A percentile compares a stretch with the other conserved stretches of the same genome.
Conservation (phyloP, 2,888 invertebrate species). For the Terebella lapidaria region DNA sequence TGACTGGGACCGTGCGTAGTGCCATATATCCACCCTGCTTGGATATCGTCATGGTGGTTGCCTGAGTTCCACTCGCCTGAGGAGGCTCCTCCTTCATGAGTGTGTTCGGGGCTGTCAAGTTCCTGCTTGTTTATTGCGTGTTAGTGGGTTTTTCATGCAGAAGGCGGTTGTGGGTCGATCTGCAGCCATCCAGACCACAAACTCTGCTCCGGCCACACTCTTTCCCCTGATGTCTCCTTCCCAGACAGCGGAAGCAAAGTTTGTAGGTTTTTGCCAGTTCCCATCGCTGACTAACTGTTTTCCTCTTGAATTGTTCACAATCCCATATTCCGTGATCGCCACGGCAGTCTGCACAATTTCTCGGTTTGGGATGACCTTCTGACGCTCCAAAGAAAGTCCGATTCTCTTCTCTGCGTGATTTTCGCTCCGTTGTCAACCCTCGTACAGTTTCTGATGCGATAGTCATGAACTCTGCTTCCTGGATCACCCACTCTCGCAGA, state of each 20-base stretch:
- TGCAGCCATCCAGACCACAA: constrained; percentile 9
- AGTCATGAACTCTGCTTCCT: constrained; percentile 12
- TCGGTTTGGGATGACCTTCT: background rate
- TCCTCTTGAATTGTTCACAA: constrained; percentile 10
- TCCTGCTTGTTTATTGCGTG: background rate
- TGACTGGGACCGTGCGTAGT: constrained; percentile 1
- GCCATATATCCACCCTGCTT: background rate
- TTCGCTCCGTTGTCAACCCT: background rate
- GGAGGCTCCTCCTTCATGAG: background rate
- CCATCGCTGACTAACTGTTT: constrained; percentile 8
- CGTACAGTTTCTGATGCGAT: constrained; percentile 8
- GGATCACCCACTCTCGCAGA: constrained; percentile 4
- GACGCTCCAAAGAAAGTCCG: background rate
- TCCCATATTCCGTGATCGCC: constrained; percentile 6
- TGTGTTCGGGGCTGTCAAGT: background rate
- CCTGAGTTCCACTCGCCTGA: background rate
- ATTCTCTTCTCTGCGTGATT: background rate
- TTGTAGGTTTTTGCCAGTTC: constrained; percentile 5
- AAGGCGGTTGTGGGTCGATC: constrained; percentile 9
- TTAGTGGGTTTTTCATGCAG: constrained; percentile 1
- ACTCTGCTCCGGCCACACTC: background rate
- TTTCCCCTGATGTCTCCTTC: constrained; percentile 3
- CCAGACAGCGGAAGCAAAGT: constrained; percentile 12
- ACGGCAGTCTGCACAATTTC: background rate
- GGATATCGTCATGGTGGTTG: background rate